A percentile compares a stretch with the other conserved stretches of the same genome.
phyloP scores from a whole-genome alignment of 2,797 vertebrate genomes.

The Xenentodon cancila region DNA sequence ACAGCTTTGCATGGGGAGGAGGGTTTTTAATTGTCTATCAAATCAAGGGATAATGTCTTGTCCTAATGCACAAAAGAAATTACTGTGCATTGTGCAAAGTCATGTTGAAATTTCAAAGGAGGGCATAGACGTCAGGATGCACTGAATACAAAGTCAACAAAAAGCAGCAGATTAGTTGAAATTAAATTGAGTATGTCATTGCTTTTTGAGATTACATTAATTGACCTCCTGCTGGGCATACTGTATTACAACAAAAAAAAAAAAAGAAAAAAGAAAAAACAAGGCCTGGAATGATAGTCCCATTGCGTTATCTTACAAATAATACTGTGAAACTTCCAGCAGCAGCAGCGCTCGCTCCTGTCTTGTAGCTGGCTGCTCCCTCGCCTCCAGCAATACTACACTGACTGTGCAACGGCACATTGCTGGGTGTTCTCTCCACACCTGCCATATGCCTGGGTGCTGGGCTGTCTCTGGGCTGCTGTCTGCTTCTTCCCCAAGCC shows the following conservation, averaged over 20 bases:
- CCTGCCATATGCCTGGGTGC: conserved; percentile 49
- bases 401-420: conserved; percentile 23
- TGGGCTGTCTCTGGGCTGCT: conserved; percentile 33
- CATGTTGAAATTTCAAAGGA: background rate
- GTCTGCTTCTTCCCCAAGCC: conserved; percentile 13
- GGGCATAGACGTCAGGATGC: background rate
- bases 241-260: background rate
- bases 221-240: background rate
- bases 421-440: conserved; percentile 48
- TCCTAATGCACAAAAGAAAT: conserved; percentile 3
- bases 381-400: conserved; percentile 34
- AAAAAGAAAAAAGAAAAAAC: too few relatives aligned
- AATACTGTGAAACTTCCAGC: conserved; percentile 41
- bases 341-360: conserved; percentile 23
- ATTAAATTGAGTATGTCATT: background rate
- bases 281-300: conserved; percentile 14
- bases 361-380: conserved; percentile 24
- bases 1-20: conserved; percentile 12
- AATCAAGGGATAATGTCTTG: background rate
- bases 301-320: conserved; percentile 13
- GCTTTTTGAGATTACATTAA: conserved; percentile 1
- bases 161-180: conserved; percentile 2
- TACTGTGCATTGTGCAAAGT: conserved; percentile 4
- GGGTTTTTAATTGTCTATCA: conserved; percentile 26
- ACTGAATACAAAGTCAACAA: background rate